Evolutionary conservation across 1,140 invertebrate species (phyloP).

Genomic region (Polyergus mexicanus): DNA sequence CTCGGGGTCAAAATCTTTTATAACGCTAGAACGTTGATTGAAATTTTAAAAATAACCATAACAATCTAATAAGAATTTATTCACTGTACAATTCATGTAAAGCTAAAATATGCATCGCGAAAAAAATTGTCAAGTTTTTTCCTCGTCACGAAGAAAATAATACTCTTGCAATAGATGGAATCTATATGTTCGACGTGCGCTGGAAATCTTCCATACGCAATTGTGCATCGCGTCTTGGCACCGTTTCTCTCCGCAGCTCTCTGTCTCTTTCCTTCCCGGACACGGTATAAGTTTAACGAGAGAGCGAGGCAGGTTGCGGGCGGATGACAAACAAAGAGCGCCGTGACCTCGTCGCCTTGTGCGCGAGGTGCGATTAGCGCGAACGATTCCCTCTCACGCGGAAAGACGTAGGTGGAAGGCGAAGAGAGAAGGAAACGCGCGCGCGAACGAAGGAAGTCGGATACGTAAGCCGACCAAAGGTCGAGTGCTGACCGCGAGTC

Average conservation of each 20-base stretch:
- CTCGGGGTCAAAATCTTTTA: neutral
- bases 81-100: neutral
- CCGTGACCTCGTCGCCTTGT: constrained; percentile 70
- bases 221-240: constrained; percentile 64
- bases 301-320: constrained; percentile 62
- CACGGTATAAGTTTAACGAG: constrained; percentile 50
- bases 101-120: neutral
- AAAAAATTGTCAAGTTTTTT: constrained; percentile 11
- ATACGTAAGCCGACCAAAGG: constrained; percentile 75
- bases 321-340: constrained; percentile 74
- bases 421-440: constrained; percentile 43
- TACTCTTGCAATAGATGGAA: constrained; percentile 35
- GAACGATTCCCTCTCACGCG: constrained; percentile 59
- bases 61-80: neutral
- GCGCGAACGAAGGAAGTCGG: constrained; percentile 64
- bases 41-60: no score
- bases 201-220: constrained; percentile 63
- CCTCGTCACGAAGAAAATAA: constrained; percentile 5
- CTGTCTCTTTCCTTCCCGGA: constrained; percentile 27
- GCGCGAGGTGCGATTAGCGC: constrained; percentile 70
- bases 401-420: constrained; percentile 45
- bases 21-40: neutral
- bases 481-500: constrained; percentile 72
- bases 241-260: constrained; percentile 44
- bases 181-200: constrained; percentile 40